Evolutionary conservation across 2,888 invertebrate genomes (phyloP).

Genomic region (Syritta pipiens): DNA sequence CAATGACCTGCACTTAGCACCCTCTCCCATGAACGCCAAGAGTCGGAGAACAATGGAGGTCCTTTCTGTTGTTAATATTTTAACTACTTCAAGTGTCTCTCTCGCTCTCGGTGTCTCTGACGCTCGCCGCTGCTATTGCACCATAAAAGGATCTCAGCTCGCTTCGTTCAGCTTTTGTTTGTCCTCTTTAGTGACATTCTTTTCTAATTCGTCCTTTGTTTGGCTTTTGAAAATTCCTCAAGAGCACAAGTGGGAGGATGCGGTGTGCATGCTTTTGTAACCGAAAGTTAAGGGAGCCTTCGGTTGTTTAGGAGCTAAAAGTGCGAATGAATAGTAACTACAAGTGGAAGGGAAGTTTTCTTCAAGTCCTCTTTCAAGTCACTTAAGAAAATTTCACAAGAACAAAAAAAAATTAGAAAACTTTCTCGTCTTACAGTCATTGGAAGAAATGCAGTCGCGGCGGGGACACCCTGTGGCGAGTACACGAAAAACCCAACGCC

Average conservation of each 20-base stretch:
- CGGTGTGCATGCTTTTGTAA: background rate
- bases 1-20: constrained; percentile 35
- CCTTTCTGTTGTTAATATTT: constrained; percentile 5
- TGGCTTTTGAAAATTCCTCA: constrained; percentile 9
- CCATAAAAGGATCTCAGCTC: constrained; percentile 2
- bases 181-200: constrained; percentile 14
- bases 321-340: constrained; percentile 31
- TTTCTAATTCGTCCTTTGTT: constrained; percentile 30
- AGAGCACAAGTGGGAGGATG: background rate
- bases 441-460: too few relatives aligned
- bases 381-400: too few relatives aligned
- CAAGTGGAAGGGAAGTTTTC: constrained; percentile 22
- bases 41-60: background rate
- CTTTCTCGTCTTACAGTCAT: too few relatives aligned
- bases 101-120: constrained; percentile 9
- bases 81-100: constrained; percentile 31
- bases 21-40: background rate
- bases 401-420: too few relatives aligned
- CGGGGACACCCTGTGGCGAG: too few relatives aligned
- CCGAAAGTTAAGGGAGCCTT: background rate
- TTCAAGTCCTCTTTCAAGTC: too few relatives aligned
- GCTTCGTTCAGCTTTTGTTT: constrained; percentile 10
- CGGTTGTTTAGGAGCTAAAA: constrained; percentile 9
- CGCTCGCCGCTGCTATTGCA: background rate
- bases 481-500: too few relatives aligned